Evolutionary conservation across 2,888 invertebrate genomes (phyloP).

Genomic region (Melanophora roralis): DNA sequence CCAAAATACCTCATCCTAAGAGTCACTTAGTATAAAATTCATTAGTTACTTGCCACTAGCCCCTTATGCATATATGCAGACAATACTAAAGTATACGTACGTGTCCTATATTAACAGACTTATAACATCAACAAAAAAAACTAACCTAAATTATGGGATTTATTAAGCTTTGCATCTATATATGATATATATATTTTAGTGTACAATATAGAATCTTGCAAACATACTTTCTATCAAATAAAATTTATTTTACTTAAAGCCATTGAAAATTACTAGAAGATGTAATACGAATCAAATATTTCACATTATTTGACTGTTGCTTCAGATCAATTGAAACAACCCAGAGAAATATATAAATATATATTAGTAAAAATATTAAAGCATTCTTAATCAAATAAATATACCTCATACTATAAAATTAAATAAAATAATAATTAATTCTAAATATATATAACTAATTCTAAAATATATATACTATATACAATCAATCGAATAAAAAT

Average conservation of each 20-base stretch:
- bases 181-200: background rate
- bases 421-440: too few relatives aligned
- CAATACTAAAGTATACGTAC: background rate
- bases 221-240: slow-evolving; percentile 33
- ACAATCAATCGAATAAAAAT: too few relatives aligned
- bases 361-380: too few relatives aligned
- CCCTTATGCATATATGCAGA: slow-evolving; percentile 14
- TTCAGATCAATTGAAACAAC: too few relatives aligned
- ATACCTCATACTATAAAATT: too few relatives aligned
- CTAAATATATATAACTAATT: too few relatives aligned
- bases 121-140: background rate
- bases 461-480: too few relatives aligned
- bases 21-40: slow-evolving; percentile 39
- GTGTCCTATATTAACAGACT: too few relatives aligned
- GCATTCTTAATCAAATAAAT: too few relatives aligned
- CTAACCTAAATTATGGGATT: slow-evolving; percentile 22
- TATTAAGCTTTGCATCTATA: slow-evolving; percentile 1
- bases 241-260: slow-evolving; percentile 43
- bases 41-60: slow-evolving; percentile 48
- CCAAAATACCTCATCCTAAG: slow-evolving; percentile 31
- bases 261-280: slow-evolving; percentile 53
- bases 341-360: too few relatives aligned
- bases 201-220: background rate
- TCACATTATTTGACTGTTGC: slow-evolving; percentile 35
- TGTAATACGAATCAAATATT: slow-evolving; percentile 46